These are phyloP conservation scores for Hylia prasina DNA, from an alignment of 2,113 vertebrate genomes.

Conservation along the genomic window DNA sequence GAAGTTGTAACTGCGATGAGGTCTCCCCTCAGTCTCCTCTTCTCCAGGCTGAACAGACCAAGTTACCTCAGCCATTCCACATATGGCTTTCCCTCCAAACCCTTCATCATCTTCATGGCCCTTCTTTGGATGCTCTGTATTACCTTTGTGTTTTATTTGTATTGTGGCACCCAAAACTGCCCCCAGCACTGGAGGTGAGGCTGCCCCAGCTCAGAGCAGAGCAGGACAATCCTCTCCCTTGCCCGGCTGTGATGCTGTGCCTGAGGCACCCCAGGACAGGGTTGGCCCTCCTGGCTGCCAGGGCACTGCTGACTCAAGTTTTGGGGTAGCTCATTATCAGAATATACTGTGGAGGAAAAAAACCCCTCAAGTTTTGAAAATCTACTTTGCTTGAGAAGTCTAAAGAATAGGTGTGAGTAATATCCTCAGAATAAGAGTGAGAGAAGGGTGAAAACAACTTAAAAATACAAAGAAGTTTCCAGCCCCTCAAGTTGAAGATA, in stretches of 20 bases:
- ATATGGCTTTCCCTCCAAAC: rapidly evolving
- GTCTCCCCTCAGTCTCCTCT: not conserved
- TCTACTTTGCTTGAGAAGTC: not conserved
- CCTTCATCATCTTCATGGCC: not conserved
- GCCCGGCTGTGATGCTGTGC: rapidly evolving
- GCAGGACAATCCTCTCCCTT: not conserved
- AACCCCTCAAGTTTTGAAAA: not conserved
- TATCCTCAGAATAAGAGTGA: not conserved
- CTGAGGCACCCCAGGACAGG: rapidly evolving
- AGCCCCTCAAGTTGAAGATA: not conserved
- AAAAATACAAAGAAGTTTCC: not conserved
- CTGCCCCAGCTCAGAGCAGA: not conserved
- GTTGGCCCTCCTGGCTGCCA: not conserved
- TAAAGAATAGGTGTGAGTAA: not conserved
- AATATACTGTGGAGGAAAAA: not conserved
- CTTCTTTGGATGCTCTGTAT: rapidly evolving
- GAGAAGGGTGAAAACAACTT: not conserved
- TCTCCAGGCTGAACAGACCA: not conserved
- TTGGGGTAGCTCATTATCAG: not conserved
- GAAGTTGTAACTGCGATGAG: not conserved
- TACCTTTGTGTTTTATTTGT: not conserved
- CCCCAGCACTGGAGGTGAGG: not conserved
- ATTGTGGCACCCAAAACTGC: not conserved
- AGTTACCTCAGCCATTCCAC: not conserved
- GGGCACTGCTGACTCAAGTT: not conserved